Evolutionary conservation across 2,113 vertebrate genomes (phyloP).

Genomic region (Notarius quadriscutis): DNA sequence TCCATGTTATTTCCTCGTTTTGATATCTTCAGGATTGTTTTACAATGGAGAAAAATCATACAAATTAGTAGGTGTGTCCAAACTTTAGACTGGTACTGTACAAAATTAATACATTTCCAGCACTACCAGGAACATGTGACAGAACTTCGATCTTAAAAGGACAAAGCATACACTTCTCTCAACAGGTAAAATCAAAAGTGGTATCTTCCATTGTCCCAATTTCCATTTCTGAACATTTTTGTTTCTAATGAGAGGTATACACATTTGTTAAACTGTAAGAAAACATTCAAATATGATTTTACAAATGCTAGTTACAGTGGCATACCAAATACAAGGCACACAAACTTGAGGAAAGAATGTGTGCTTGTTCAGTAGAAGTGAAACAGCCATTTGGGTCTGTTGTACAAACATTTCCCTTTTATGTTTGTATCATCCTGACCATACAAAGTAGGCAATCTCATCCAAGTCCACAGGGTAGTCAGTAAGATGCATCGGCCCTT

Average conservation of each 20-base stretch:
- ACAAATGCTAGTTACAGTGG: not conserved
- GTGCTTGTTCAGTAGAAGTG: not conserved
- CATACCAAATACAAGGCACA: not conserved
- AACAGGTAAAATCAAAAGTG: not conserved
- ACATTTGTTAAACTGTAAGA: not conserved
- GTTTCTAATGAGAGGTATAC: not conserved
- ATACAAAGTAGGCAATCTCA: conserved; percentile 86
- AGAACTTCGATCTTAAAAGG: not conserved
- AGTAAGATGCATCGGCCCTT: conserved; percentile 82
- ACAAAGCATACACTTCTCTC: not conserved
- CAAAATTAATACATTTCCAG: too few relatives aligned
- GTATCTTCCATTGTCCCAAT: not conserved
- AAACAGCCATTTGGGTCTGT: not conserved
- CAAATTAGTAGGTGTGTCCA: too few relatives aligned
- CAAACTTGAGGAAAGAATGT: not conserved
- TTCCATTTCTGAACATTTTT: not conserved
- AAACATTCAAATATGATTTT: not conserved
- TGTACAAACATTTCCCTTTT: conserved; percentile 17
- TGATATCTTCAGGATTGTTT: too few relatives aligned
- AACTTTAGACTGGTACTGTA: too few relatives aligned
- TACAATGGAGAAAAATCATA: too few relatives aligned
- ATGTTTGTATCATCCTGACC: conserved; percentile 52
- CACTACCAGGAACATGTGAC: not conserved
- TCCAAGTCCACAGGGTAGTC: conserved; percentile 90
- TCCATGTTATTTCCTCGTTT: too few relatives aligned